These are phyloP conservation scores for Salmo trutta DNA, from an alignment of 2,797 vertebrate species.

Conservation along the genomic window DNA sequence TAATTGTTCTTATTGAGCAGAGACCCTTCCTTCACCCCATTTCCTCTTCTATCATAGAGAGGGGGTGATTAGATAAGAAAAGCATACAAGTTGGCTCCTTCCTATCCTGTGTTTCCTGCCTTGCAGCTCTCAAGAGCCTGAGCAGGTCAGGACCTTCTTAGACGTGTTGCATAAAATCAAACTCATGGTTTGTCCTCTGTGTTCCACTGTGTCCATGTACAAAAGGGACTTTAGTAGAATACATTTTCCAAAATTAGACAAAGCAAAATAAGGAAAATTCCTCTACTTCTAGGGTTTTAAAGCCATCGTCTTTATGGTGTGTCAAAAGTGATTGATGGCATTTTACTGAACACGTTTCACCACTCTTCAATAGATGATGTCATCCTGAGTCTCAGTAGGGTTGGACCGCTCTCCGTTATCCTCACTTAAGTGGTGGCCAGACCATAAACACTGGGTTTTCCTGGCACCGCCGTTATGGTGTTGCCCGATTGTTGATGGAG, in stretches of 20 bases:
- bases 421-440: neutral
- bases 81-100: constrained; percentile 64
- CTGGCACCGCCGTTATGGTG: constrained; percentile 7
- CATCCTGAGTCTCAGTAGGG: neutral
- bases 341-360: neutral
- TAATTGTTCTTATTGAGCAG: constrained; percentile 70
- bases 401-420: neutral
- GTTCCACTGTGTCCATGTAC: neutral
- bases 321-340: neutral
- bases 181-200: neutral
- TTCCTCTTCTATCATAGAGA: constrained; percentile 71
- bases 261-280: neutral
- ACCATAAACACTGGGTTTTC: constrained; percentile 8
- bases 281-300: neutral
- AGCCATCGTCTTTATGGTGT: neutral
- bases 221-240: neutral
- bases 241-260: neutral
- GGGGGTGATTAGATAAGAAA: constrained; percentile 72
- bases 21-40: constrained; percentile 60
- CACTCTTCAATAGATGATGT: neutral
- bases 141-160: constrained; percentile 41
- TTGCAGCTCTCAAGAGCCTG: constrained; percentile 39
- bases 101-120: constrained; percentile 67
- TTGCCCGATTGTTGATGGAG: constrained; percentile 1
- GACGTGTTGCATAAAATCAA: constrained; percentile 14